These are phyloP conservation scores for Turnix velox DNA, from an alignment of 2,113 vertebrate species.

Conservation along the genomic window DNA sequence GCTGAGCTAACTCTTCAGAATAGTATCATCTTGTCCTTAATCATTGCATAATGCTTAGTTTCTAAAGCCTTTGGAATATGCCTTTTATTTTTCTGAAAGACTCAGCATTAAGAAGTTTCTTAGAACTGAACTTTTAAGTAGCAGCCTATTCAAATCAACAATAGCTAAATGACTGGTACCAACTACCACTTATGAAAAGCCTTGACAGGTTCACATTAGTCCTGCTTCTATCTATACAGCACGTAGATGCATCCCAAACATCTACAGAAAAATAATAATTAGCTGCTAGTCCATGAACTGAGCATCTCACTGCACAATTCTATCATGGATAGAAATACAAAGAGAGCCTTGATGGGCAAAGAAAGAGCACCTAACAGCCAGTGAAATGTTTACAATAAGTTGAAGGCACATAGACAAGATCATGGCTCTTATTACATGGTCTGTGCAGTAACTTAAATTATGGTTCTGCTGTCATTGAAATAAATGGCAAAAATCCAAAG, in stretches of 20 bases:
- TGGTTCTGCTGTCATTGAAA: not conserved
- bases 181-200: not conserved
- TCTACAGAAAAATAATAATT: not conserved
- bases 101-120: not conserved
- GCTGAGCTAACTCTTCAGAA: not conserved
- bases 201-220: not conserved
- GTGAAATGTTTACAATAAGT: not conserved
- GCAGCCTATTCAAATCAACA: not conserved
- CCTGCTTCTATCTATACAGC: not conserved
- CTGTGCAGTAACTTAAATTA: not conserved
- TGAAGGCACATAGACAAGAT: not conserved
- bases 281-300: not conserved
- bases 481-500: not conserved
- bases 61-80: not conserved
- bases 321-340: not conserved
- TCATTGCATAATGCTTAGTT: not conserved
- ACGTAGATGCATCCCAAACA: not conserved
- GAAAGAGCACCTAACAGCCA: not conserved
- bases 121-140: not conserved
- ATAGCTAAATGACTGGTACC: not conserved
- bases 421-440: not conserved
- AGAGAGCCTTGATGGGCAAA: not conserved
- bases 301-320: not conserved
- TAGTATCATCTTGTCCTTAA: not conserved
- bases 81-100: not conserved